Base-by-base conservation (phyloP, 1,140 invertebrate species). In the Pseudobourletiella spinata region DNA sequence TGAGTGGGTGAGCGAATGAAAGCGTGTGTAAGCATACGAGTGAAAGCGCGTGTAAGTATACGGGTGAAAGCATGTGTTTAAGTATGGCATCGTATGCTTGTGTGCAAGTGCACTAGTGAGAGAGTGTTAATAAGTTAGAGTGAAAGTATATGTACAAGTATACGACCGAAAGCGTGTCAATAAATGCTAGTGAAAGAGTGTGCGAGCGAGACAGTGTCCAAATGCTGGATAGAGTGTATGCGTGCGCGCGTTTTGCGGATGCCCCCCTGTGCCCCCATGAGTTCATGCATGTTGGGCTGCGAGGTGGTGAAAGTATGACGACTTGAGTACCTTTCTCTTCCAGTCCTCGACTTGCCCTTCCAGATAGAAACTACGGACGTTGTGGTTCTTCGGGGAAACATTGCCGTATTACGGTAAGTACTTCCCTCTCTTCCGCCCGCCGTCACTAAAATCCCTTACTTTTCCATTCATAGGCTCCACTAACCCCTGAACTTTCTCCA, bases 331-430 rank as follows among this genome's bases (percentile, higher is more conserved):
- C 30, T 42, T 61, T 43, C 51, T 66, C 60, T 79, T 78, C 15
- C 82, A 94, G 90, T 91, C 71, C 81, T 92, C 62, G 87, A 87
- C 72, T 84, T 88, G 72, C 84, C 86, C 71, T 92, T 89, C 79
- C 86, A 90, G 71, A 86, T 92, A 35, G 84, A 88, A 76, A 89
- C 92, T 59, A 85, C 87, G 70, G 89, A 93, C 72, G 87, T 89
- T 71, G 90, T 89, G 76, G 89, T 91, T 63, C 87, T 90, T 72
- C 80, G 83, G 56, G 90, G 90, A 32, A 94, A 93, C 76, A 87
- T 88, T 25, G 89, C 87, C 1, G 82, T 92, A 43, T 79, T 94
- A 63, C 72, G 70, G 64, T 77, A 62, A 72, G 79, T 46, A 39
- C 43, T 29, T 28, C 35, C 11, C 35, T 29, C 30, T 66, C 52